phyloP scores from a whole-genome alignment of 2,888 invertebrate genomes.

The Eledona agricola region DNA sequence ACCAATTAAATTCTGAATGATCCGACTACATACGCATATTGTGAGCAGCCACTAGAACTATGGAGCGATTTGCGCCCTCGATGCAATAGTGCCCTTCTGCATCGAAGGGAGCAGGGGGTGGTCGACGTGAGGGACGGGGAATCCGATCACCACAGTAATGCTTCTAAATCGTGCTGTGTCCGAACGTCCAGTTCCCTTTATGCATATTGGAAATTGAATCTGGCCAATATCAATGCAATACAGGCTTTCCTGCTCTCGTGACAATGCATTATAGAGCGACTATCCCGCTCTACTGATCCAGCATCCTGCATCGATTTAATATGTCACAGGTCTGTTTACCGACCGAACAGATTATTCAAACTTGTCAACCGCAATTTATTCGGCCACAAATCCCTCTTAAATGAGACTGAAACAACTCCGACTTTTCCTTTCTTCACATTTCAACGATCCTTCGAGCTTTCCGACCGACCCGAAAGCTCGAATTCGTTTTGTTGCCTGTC shows the following conservation, averaged over 20 bases:
- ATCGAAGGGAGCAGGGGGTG: slow-evolving; percentile 32
- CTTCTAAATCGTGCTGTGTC: slow-evolving; percentile 54
- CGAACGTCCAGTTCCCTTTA: slow-evolving; percentile 50
- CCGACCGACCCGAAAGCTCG: slow-evolving; percentile 41
- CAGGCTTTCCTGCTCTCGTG: slow-evolving; percentile 53
- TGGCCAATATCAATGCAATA: slow-evolving; percentile 59
- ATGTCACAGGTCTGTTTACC: slow-evolving; percentile 61
- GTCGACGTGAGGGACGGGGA: slow-evolving; percentile 48
- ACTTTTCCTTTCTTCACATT: slow-evolving; percentile 48
- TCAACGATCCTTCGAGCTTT: slow-evolving; percentile 51
- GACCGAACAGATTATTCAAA: slow-evolving; percentile 60
- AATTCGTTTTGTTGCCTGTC: slow-evolving; percentile 14
- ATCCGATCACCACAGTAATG: slow-evolving; percentile 59
- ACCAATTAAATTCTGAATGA: slow-evolving; percentile 58
- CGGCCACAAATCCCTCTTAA: slow-evolving; percentile 52
- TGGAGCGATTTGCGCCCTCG: slow-evolving; percentile 38
- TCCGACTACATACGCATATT: slow-evolving; percentile 47
- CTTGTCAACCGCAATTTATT: slow-evolving; percentile 61
- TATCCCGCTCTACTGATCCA: slow-evolving; percentile 47
- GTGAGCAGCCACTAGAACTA: slow-evolving; percentile 40
- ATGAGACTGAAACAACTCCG: slow-evolving; percentile 47
- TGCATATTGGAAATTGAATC: slow-evolving; percentile 63
- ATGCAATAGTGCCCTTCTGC: slow-evolving; percentile 33
- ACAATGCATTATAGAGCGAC: slow-evolving; percentile 56
- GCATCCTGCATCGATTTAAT: slow-evolving; percentile 55